Conservation (phyloP, 2,888 invertebrate species). For the Dynastes grantii region DNA sequence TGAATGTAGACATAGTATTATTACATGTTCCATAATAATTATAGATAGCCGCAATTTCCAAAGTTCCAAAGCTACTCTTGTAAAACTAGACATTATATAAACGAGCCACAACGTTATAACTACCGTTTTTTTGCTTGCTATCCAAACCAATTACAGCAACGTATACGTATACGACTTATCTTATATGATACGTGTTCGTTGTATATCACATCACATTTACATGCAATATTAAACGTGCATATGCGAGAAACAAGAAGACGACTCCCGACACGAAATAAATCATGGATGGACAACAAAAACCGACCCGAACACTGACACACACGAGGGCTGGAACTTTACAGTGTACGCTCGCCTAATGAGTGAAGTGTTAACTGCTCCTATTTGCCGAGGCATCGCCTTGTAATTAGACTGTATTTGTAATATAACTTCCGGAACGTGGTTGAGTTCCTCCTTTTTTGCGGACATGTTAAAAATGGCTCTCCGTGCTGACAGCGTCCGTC, state of each 20-base stretch:
- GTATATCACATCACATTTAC: constrained; percentile 40
- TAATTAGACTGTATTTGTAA: constrained; percentile 45
- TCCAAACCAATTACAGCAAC: constrained; percentile 9
- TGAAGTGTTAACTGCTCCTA: constrained; percentile 43
- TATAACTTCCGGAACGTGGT: constrained; percentile 40
- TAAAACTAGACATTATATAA: constrained; percentile 19
- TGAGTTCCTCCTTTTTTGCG: constrained; percentile 25
- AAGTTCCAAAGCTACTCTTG: background rate
- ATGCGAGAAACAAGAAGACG: constrained; percentile 28
- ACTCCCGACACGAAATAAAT: constrained; percentile 28
- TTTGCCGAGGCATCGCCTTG: constrained; percentile 42
- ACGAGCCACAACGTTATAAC: background rate
- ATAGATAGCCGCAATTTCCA: background rate
- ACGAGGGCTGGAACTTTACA: constrained; percentile 19
- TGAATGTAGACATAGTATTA: too few species aligned
- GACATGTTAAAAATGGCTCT: constrained; percentile 16
- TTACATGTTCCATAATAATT: background rate
- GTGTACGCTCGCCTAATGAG: constrained; percentile 31
- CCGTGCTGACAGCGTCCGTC: constrained; percentile 29
- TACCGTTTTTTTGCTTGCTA: constrained; percentile 5
- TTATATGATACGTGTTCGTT: constrained; percentile 8
- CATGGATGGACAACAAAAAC: constrained; percentile 43
- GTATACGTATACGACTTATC: background rate
- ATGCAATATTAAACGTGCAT: constrained; percentile 38
- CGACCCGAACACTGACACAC: background rate